Conservation (phyloP, 2,797 vertebrate species). For the Sylvia borin region DNA sequence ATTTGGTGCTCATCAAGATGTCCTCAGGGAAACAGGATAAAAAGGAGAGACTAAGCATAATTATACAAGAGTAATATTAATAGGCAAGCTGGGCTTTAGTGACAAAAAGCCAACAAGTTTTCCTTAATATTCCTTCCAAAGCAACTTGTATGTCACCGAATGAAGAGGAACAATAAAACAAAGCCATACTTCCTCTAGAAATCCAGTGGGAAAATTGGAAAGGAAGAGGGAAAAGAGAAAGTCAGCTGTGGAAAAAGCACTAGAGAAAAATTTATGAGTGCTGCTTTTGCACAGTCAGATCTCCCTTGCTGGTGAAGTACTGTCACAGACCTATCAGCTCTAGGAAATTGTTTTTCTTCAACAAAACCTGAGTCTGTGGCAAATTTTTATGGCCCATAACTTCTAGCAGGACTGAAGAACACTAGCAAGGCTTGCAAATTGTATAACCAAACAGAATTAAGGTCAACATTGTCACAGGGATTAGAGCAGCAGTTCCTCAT, state of each 20-base stretch:
- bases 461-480: slow-evolving; percentile 34
- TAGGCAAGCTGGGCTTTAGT: neutral
- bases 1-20: slow-evolving; percentile 54
- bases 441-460: slow-evolving; percentile 48
- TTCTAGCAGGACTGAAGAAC: neutral
- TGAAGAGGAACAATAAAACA: neutral
- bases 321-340: neutral
- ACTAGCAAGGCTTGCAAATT: slow-evolving; percentile 1
- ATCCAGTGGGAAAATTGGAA: neutral
- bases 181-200: neutral
- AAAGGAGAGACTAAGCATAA: slow-evolving; percentile 55
- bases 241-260: neutral
- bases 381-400: neutral
- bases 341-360: neutral
- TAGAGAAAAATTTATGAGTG: neutral
- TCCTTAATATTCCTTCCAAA: neutral
- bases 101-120: neutral
- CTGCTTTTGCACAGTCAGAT: neutral
- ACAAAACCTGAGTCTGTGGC: neutral
- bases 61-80: slow-evolving; percentile 5
- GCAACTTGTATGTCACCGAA: neutral
- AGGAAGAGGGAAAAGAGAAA: neutral
- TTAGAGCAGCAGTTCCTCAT: slow-evolving; percentile 19
- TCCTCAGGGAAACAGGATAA: slow-evolving; percentile 54
- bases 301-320: neutral